phyloP scores from a whole-genome alignment of 2,113 vertebrate species.

The Laticauda colubrina region DNA sequence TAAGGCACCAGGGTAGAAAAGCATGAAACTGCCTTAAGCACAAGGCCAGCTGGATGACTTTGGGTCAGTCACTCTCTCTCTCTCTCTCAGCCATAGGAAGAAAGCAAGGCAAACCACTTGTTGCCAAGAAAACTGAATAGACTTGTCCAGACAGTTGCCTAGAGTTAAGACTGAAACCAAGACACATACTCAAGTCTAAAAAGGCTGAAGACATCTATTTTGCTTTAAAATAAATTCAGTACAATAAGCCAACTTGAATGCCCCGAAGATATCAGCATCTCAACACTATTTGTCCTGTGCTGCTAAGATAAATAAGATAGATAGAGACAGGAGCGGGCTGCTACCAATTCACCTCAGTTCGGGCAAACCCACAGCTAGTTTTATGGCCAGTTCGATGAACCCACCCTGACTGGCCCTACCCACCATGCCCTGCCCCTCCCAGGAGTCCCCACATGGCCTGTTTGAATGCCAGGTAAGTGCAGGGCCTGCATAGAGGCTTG shows the following conservation, averaged over 20 bases:
- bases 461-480: no score
- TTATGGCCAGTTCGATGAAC: no score
- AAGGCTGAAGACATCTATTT: background rate
- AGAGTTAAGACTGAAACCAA: background rate
- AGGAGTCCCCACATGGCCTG: no score
- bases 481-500: no score
- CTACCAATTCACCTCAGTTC: no score
- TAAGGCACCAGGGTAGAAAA: background rate
- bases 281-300: background rate
- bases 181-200: background rate
- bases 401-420: no score
- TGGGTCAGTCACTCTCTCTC: background rate
- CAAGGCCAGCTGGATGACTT: background rate
- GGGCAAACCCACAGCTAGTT: no score
- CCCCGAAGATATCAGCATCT: background rate
- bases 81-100: background rate
- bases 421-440: no score
- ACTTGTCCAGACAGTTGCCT: background rate
- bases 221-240: background rate
- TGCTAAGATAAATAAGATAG: background rate
- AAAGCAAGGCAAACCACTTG: background rate
- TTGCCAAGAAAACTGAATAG: background rate
- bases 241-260: background rate
- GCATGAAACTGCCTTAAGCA: background rate
- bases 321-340: no score